Conservation (phyloP, 2,888 invertebrate genomes). For the Apamea anceps region DNA sequence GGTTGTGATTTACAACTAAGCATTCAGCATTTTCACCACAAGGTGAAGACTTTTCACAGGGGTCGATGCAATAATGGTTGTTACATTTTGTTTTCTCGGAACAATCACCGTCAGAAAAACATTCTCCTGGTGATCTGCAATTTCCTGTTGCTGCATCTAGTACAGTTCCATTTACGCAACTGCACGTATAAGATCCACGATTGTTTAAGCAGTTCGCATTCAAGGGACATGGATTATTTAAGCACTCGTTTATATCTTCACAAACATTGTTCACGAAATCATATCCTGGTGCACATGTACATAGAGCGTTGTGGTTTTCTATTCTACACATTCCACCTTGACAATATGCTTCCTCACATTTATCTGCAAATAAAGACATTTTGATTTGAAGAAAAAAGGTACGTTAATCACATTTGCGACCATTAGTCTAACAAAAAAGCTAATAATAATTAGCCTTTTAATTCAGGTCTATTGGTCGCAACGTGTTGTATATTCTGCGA, state of each 20-base stretch:
- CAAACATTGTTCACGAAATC: constrained; percentile 92
- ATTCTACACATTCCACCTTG: constrained; percentile 95
- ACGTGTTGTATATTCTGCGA: background rate
- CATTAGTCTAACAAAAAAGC: background rate
- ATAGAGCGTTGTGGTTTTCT: constrained; percentile 92
- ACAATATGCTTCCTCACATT: constrained; percentile 94
- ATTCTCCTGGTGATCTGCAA: constrained; percentile 96
- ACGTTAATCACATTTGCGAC: background rate
- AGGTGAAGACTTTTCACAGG: constrained; percentile 91
- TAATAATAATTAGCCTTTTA: background rate
- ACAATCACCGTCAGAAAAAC: constrained; percentile 94
- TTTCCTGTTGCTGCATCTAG: constrained; percentile 93
- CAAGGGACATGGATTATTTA: constrained; percentile 93
- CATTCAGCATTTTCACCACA: constrained; percentile 95
- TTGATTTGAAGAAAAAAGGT: background rate
- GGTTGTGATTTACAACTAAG: constrained; percentile 92
- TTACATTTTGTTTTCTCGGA: constrained; percentile 94
- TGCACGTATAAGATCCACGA: constrained; percentile 94
- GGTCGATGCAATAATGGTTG: constrained; percentile 94
- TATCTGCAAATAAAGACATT: constrained; percentile 89
- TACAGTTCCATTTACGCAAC: constrained; percentile 94
- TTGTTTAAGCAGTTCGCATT: constrained; percentile 95
- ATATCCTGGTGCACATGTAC: constrained; percentile 94
- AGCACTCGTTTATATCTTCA: constrained; percentile 95
- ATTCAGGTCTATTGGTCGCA: constrained; percentile 2